Conservation (phyloP, 2,888 invertebrate genomes). For the Cylindroiulus punctatus region DNA sequence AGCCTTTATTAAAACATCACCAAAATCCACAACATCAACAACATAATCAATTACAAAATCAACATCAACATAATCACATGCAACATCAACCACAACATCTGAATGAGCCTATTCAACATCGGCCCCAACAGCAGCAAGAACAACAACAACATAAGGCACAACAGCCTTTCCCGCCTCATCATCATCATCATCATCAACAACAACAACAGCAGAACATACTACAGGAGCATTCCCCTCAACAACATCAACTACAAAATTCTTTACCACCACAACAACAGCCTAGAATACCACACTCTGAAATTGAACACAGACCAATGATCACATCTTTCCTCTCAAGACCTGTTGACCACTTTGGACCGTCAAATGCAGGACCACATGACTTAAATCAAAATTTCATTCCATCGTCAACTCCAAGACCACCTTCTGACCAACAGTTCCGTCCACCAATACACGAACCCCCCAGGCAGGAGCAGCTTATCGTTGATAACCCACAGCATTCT, state of each 20-base stretch:
- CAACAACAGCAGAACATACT: slow-evolving; percentile 4
- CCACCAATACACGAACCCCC: not conserved
- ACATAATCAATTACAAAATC: not conserved
- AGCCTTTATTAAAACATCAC: not conserved
- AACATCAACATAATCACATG: not conserved
- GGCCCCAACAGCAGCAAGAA: not conserved
- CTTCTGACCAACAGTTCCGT: not conserved
- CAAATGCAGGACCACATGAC: not conserved
- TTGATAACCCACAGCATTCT: not conserved
- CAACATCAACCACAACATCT: not conserved
- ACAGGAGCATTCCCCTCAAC: not conserved
- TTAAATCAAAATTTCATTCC: not conserved
- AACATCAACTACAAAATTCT: not conserved
- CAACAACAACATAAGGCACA: not conserved
- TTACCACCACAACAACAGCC: not conserved
- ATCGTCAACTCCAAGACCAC: not conserved
- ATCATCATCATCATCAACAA: not conserved
- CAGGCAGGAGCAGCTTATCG: not conserved
- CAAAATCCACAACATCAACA: not conserved
- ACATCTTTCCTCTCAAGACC: not conserved
- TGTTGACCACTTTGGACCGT: not conserved
- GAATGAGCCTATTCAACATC: not conserved
- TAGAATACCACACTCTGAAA: not conserved
- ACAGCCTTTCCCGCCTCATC: no score
- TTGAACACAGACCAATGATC: not conserved